Conservation (phyloP, 2,113 vertebrate genomes). For the Vulpes vulpes region DNA sequence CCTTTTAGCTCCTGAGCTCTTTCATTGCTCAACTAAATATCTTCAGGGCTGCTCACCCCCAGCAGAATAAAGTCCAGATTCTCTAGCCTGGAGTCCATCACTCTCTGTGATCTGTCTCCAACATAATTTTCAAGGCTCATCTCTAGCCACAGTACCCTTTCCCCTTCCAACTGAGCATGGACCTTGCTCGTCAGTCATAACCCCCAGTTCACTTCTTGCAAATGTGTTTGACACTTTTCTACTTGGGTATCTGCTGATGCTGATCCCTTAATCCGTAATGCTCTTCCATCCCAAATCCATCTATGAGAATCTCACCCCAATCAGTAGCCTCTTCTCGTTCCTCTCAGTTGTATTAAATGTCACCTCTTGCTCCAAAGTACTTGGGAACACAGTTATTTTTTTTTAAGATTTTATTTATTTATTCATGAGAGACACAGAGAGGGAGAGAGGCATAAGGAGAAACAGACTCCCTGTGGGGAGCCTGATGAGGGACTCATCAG, state of each 20-base stretch:
- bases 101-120: background rate
- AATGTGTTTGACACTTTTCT: background rate
- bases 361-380: background rate
- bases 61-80: background rate
- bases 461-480: too few relatives aligned
- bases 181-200: background rate
- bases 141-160: background rate
- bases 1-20: background rate
- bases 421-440: too few relatives aligned
- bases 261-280: background rate
- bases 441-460: too few relatives aligned
- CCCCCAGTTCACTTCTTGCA: background rate
- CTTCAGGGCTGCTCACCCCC: background rate
- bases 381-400: background rate
- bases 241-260: background rate
- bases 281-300: background rate
- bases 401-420: too few relatives aligned
- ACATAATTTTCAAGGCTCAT: background rate
- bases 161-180: too few relatives aligned
- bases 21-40: constrained; percentile 11
- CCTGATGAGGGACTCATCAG: too few relatives aligned
- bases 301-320: background rate
- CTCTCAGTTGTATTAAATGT: background rate
- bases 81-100: background rate
- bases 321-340: background rate